Evolutionary conservation across 30 jellyfish, hydroid and myxozoan species (phyloP), one percentile per base, ranked within the genome.

Genomic region (Hydractinia symbiolongicarpus): DNA sequence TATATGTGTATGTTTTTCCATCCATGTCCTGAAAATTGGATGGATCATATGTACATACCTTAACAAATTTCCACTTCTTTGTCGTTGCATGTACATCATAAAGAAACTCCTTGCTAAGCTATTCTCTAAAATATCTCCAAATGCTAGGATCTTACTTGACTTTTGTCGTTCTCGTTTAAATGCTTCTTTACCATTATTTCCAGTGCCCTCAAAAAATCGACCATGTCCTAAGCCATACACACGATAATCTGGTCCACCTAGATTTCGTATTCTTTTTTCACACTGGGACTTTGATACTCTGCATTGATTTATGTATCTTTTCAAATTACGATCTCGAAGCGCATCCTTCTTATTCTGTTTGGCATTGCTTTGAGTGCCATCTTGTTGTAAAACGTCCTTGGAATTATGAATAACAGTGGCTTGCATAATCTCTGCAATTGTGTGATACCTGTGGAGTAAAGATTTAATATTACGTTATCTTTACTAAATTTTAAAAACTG

Each of bases 401-500:
- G 94, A 71, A 73, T 93, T 93, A 78, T 93, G 98, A 44, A 93
- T 93, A 62, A 93, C 98, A 7, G 98, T 93, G 40, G 98, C 98
- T 67, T 93, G 98, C 98, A 93, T 93, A 76, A 87, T 93, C 62
- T 93, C 98, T 6, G 98, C 98, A 79, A 93, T 93, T 7, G 98
- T 93, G 85, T 93, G 98, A 78, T 93, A 93, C 91, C 98, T 93
- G 0, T 15, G 57, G 66, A 79, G 20, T 5, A 50, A 73, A 67
- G 14, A 67, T 13, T 15, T 11, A 67, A 11, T 11, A 4, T 13
- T 67, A 20, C 78, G 11, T 67, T 49, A 67, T 0, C n/a, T 1
- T 10, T 13, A 67, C 78, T 13, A 13, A 16, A 21, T 13, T 20
- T 58, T 11, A 58, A 58, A 11, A 58, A 58, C 69, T 3, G 19